Conservation (phyloP, 1,140 invertebrate species). For the Eubasilissa regina region DNA sequence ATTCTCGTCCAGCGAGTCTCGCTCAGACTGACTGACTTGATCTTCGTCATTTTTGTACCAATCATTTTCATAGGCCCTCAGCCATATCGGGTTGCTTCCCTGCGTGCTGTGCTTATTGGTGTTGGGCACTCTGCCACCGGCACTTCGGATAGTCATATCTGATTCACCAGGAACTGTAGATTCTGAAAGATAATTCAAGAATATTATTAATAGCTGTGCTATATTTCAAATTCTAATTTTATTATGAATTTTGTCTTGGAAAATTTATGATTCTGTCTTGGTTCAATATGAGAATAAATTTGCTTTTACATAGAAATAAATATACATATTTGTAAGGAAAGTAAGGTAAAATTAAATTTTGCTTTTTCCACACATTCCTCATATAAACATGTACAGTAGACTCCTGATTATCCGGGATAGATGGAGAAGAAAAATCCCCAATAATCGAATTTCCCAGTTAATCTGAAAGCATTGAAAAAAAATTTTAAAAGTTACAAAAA, state of each 20-base stretch:
- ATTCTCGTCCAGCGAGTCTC: slow-evolving; percentile 92
- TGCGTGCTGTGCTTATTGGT: slow-evolving; percentile 95
- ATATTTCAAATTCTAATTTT: not conserved
- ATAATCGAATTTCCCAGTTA: no score
- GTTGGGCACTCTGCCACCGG: slow-evolving; percentile 87
- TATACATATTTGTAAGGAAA: no score
- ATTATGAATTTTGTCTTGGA: not conserved
- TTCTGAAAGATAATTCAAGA: slow-evolving; percentile 63
- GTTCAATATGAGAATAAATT: no score
- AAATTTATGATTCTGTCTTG: no score
- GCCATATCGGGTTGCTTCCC: slow-evolving; percentile 96
- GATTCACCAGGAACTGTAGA: slow-evolving; percentile 76
- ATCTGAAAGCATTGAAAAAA: not conserved
- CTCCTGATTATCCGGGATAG: no score
- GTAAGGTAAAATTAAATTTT: no score
- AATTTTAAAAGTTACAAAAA: slow-evolving; percentile 62
- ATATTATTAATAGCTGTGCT: no score
- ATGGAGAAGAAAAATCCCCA: no score
- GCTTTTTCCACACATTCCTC: no score
- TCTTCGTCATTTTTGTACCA: slow-evolving; percentile 94
- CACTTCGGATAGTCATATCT: slow-evolving; percentile 80
- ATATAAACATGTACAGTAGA: no score
- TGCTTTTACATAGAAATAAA: no score
- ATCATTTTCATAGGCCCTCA: slow-evolving; percentile 94
- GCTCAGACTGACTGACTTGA: slow-evolving; percentile 78